Percentiles rank a stretch among this genome's conserved stretches.
These are phyloP conservation scores for Athalia circularis DNA, from an alignment of 2,888 invertebrate species.

Conservation along the genomic window DNA sequence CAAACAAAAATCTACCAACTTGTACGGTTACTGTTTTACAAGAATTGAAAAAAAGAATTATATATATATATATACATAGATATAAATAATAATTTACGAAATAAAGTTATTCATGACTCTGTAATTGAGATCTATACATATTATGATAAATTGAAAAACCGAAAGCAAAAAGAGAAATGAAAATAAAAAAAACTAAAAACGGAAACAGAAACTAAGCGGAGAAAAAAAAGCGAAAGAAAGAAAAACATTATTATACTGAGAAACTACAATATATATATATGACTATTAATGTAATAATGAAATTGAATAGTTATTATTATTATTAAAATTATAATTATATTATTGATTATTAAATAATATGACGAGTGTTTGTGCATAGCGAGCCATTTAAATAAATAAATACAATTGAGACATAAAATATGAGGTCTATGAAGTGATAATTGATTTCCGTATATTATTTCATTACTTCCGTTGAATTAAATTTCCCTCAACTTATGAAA, in stretches of 20 bases:
- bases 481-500: no score
- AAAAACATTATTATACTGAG: slow-evolving; percentile 21
- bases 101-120: no score
- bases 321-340: slow-evolving; percentile 44
- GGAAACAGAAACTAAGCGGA: neutral
- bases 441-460: no score
- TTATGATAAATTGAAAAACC: neutral
- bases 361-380: slow-evolving; percentile 46
- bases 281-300: slow-evolving; percentile 36
- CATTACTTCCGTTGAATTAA: no score
- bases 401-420: slow-evolving; percentile 37
- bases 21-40: neutral
- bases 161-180: neutral
- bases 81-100: no score
- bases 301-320: slow-evolving; percentile 33
- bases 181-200: neutral
- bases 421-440: no score
- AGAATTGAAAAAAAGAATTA: neutral
- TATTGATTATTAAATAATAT: slow-evolving; percentile 55
- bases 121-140: no score
- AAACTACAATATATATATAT: neutral
- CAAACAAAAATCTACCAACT: neutral
- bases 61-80: neutral
- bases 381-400: slow-evolving; percentile 45
- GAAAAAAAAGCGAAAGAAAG: neutral